Conservation (phyloP, 2,797 vertebrate species). For the Benthosema pterotum region DNA sequence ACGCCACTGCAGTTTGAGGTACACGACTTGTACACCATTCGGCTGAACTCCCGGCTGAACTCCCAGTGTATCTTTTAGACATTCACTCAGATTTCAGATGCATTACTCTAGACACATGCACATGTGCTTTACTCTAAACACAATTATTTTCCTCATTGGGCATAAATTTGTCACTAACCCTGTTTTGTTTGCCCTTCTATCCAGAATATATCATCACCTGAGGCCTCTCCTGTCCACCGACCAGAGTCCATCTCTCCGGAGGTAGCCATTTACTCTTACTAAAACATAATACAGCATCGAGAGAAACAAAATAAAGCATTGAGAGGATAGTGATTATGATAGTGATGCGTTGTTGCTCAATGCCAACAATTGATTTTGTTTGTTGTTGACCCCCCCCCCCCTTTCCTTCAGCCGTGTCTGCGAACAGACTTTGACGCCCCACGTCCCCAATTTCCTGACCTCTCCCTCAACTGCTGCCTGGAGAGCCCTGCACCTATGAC, state of each 20-base stretch:
- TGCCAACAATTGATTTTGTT: too few species aligned
- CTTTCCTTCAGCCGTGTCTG: slow-evolving; percentile 82
- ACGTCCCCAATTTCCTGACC: slow-evolving; percentile 85
- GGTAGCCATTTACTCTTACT: slow-evolving; percentile 69
- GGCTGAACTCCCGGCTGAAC: too few species aligned
- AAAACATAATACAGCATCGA: background rate
- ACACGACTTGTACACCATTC: slow-evolving; percentile 11
- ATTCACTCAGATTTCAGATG: too few species aligned
- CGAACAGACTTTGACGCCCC: slow-evolving; percentile 85
- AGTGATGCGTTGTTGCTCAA: too few species aligned
- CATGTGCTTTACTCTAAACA: background rate
- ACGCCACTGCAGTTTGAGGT: slow-evolving; percentile 98
- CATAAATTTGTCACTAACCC: background rate
- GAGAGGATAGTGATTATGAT: too few species aligned
- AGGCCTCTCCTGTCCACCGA: slow-evolving; percentile 91
- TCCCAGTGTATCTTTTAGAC: too few species aligned
- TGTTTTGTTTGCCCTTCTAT: slow-evolving; percentile 39
- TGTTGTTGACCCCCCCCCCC: background rate
- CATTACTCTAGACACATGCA: too few species aligned
- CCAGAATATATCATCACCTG: slow-evolving; percentile 97
- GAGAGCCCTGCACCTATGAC: slow-evolving; percentile 82
- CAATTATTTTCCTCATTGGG: background rate
- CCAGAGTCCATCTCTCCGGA: slow-evolving; percentile 94
- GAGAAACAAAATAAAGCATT: too few species aligned
- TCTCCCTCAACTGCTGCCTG: slow-evolving; percentile 82